Percentiles rank a stretch among this genome's conserved stretches.
These are phyloP conservation scores for Thymallus thymallus DNA, from an alignment of 2,113 vertebrate species.

Conservation along the genomic window DNA sequence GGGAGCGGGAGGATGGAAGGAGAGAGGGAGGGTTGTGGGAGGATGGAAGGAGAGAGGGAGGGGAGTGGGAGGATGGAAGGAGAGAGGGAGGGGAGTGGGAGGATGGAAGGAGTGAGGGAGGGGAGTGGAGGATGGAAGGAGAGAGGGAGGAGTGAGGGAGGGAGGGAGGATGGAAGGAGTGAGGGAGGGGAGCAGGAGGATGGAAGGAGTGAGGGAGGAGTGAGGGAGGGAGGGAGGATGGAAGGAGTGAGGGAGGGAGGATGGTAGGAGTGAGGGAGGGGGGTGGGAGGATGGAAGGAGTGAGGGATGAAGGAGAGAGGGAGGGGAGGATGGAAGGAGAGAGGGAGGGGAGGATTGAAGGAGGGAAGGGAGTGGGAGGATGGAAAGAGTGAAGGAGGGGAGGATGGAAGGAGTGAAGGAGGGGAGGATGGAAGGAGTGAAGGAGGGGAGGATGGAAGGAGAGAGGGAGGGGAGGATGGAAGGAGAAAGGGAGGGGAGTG, in stretches of 20 bases:
- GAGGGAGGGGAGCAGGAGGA: slow-evolving; percentile 23
- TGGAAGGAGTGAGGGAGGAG: slow-evolving; percentile 30
- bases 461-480: slow-evolving; percentile 29
- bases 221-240: no score
- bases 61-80: no score
- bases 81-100: slow-evolving; percentile 25
- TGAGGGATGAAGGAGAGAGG: no score
- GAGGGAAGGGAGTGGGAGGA: no score
- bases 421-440: no score
- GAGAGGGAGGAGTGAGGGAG: slow-evolving; percentile 10
- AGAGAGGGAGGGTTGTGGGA: slow-evolving; percentile 25
- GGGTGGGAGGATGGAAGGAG: slow-evolving; percentile 35
- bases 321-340: slow-evolving; percentile 34
- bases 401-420: slow-evolving; percentile 32
- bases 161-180: slow-evolving; percentile 37
- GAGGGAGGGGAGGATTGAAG: slow-evolving; percentile 7
- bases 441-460: slow-evolving; percentile 40
- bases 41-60: slow-evolving; percentile 33
- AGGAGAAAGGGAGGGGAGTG: slow-evolving; percentile 26
- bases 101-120: slow-evolving; percentile 32
- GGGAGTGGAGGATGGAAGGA: slow-evolving; percentile 33
- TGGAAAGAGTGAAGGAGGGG: slow-evolving; percentile 34
- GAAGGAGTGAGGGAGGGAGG: slow-evolving; percentile 28
- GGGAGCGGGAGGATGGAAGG: slow-evolving; percentile 30
- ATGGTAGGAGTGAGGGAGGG: slow-evolving; percentile 30